phyloP scores from a whole-genome alignment of 2,113 vertebrate species.

The Bubo blakistoni region DNA sequence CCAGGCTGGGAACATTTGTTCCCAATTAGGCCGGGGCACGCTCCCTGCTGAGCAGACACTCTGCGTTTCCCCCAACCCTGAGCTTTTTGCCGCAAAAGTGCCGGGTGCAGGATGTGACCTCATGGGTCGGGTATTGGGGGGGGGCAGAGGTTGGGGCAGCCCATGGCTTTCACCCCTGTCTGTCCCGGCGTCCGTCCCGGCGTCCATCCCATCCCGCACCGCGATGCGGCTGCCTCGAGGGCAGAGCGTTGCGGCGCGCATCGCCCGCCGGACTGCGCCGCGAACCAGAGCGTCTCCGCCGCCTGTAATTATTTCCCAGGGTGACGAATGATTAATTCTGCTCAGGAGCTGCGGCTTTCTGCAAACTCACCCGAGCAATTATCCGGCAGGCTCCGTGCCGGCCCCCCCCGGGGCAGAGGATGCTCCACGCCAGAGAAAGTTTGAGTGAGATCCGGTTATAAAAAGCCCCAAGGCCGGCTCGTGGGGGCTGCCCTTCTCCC shows the following conservation, averaged over 20 bases:
- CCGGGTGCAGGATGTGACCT: background rate
- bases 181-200: fast-evolving
- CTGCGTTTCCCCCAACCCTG: background rate
- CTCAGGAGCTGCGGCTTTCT: slow-evolving; percentile 33
- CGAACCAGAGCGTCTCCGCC: background rate
- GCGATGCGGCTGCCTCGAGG: fast-evolving
- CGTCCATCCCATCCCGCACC: fast-evolving
- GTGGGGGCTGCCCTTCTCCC: background rate
- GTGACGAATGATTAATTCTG: slow-evolving; percentile 3
- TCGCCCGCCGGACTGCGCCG: fast-evolving
- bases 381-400: background rate
- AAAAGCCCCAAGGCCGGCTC: background rate
- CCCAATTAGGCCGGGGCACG: background rate
- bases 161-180: background rate
- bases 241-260: background rate
- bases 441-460: background rate
- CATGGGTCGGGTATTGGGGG: background rate
- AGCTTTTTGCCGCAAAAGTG: background rate
- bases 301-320: slow-evolving; percentile 14
- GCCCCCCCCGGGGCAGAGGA: background rate
- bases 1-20: background rate
- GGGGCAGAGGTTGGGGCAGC: background rate
- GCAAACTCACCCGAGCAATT: slow-evolving; percentile 30
- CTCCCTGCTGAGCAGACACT: background rate
- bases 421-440: background rate